A percentile compares a stretch with the other conserved stretches of the same genome.
Conservation (phyloP, 2,888 invertebrate species). For the Ophion ventricosus region DNA sequence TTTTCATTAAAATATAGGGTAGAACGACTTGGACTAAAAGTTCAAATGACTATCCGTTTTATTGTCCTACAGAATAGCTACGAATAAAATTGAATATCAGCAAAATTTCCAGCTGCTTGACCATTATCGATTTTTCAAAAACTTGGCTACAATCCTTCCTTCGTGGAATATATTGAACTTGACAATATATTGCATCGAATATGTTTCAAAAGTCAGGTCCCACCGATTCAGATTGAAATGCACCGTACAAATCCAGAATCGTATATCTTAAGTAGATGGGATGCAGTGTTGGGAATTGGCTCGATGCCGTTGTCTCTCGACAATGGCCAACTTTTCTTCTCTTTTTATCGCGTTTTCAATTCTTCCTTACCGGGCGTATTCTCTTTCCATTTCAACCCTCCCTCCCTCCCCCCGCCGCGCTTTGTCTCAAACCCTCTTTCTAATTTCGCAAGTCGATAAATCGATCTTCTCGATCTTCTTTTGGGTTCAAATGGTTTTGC, state of each 20-base stretch:
- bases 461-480: conserved; percentile 19
- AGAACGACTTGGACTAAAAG: neutral
- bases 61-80: neutral
- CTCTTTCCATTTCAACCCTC: conserved; percentile 24
- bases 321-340: conserved; percentile 72
- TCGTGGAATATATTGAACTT: neutral
- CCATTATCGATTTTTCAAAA: no score
- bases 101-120: no score
- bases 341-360: conserved; percentile 36
- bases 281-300: conserved; percentile 70
- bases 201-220: no score
- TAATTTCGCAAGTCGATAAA: conserved; percentile 16
- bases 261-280: conserved; percentile 20
- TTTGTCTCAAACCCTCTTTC: conserved; percentile 1
- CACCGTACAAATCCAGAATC: neutral
- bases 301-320: conserved; percentile 71
- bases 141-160: no score
- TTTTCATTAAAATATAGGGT: conserved; percentile 8
- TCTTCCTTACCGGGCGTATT: conserved; percentile 33
- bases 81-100: neutral
- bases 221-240: no score
- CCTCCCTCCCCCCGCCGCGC: neutral
- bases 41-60: no score
- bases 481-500: neutral
- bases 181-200: conserved; percentile 5